Conservation (phyloP, 1,140 invertebrate genomes). For the Listronotus oregonensis region DNA sequence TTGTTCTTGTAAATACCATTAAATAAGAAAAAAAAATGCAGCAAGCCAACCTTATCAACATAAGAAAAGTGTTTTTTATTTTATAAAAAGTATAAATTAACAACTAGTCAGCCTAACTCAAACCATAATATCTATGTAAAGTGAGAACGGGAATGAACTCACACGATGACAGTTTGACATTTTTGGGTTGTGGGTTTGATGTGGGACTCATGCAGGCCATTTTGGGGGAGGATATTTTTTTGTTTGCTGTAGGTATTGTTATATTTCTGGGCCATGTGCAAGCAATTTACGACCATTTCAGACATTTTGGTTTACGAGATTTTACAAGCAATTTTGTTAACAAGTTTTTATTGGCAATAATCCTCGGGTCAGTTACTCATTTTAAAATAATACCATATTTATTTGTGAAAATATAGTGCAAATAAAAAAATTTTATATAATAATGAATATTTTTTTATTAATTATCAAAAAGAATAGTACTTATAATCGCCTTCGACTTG, state of each 20-base stretch:
- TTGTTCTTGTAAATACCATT: too few relatives aligned
- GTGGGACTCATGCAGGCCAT: conserved; percentile 29
- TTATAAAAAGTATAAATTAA: conserved; percentile 3
- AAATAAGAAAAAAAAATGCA: too few relatives aligned
- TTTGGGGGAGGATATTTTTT: conserved; percentile 21
- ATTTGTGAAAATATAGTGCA: too few relatives aligned
- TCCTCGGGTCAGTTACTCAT: too few relatives aligned
- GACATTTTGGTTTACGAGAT: not conserved
- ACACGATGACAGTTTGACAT: conserved; percentile 32
- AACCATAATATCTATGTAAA: conserved; percentile 6
- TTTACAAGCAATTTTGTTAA: too few relatives aligned
- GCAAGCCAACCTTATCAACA: too few relatives aligned
- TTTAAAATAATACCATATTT: too few relatives aligned
- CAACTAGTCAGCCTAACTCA: not conserved
- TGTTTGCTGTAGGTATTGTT: conserved; percentile 25
- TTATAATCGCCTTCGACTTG: too few relatives aligned
- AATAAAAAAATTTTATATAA: too few relatives aligned
- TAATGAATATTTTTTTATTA: too few relatives aligned
- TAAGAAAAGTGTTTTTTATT: not conserved
- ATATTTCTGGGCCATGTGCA: conserved; percentile 13
- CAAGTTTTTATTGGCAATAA: too few relatives aligned
- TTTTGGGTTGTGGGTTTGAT: conserved; percentile 19
- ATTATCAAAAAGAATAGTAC: too few relatives aligned
- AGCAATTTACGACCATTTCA: not conserved
- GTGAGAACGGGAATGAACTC: conserved; percentile 24